Percentiles rank a stretch among this genome's conserved stretches.
These are phyloP conservation scores for Pollimyrus isidori DNA, from an alignment of 2,113 vertebrate species.

Conservation along the genomic window DNA sequence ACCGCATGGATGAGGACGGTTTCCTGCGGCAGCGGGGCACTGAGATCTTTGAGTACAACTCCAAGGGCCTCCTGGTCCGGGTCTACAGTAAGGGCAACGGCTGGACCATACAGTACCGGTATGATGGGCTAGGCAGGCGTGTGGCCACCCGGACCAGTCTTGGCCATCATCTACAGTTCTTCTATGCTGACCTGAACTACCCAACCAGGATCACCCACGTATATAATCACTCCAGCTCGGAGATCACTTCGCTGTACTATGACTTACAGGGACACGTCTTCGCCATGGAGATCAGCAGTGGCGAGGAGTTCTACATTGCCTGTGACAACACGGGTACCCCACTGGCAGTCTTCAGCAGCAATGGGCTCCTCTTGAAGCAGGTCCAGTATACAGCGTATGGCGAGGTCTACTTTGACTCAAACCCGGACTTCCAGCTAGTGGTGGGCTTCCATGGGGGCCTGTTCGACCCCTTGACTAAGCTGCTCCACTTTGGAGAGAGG, in stretches of 20 bases:
- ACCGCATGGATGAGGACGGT: constrained; percentile 88
- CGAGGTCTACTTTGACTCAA: constrained; percentile 96
- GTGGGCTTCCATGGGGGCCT: constrained; percentile 94
- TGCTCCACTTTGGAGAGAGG: constrained; percentile 92
- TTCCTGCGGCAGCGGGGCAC: constrained; percentile 90
- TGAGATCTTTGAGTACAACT: constrained; percentile 96
- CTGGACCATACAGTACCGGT: constrained; percentile 95
- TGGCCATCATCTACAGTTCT: constrained; percentile 96
- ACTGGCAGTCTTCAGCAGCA: constrained; percentile 92
- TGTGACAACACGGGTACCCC: constrained; percentile 95
- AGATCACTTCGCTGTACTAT: constrained; percentile 96
- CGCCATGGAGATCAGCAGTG: constrained; percentile 98
- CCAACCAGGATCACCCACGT: constrained; percentile 94
- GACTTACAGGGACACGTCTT: constrained; percentile 96
- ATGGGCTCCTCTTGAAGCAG: constrained; percentile 89
- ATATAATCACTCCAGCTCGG: constrained; percentile 96
- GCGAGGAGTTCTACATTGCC: constrained; percentile 96
- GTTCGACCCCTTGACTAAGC: constrained; percentile 86
- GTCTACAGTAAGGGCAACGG: constrained; percentile 94
- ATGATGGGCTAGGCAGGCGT: constrained; percentile 84
- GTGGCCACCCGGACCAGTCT: constrained; percentile 86
- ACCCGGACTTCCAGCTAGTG: constrained; percentile 91
- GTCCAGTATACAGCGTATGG: constrained; percentile 96
- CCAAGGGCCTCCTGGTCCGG: constrained; percentile 87
- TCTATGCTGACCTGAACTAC: constrained; percentile 91